These are phyloP conservation scores for Syndactyla subalaris DNA, from an alignment of 2,797 vertebrate genomes.

Conservation along the genomic window DNA sequence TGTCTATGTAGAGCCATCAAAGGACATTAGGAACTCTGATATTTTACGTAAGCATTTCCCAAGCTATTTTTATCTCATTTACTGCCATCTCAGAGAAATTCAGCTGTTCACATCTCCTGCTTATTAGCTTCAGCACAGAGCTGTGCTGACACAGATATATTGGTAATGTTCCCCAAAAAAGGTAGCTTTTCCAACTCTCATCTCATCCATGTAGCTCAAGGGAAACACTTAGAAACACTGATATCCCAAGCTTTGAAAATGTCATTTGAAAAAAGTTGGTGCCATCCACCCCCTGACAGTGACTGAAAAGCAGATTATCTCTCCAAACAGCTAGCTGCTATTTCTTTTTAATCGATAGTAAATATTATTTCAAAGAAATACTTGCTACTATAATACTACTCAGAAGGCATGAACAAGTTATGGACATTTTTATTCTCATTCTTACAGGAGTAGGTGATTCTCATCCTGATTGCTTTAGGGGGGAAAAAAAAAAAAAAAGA, in stretches of 20 bases:
- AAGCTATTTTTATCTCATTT: neutral
- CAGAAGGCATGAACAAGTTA: neutral
- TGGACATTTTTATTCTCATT: neutral
- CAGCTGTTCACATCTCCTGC: neutral
- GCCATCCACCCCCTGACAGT: neutral
- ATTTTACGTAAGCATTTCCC: conserved; percentile 1
- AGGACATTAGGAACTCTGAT: neutral
- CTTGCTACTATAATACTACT: no score
- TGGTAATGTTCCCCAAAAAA: neutral
- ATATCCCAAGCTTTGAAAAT: neutral
- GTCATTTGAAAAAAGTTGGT: neutral
- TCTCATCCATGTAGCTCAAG: neutral
- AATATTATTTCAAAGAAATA: neutral
- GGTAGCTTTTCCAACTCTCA: neutral
- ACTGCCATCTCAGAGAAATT: conserved; percentile 8
- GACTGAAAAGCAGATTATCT: neutral
- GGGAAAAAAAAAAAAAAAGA: neutral
- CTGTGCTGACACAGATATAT: neutral
- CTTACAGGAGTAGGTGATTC: neutral
- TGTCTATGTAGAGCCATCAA: neutral
- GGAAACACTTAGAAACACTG: neutral
- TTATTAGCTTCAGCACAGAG: neutral
- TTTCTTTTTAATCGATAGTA: neutral
- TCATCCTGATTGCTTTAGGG: neutral
- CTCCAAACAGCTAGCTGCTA: neutral